These are phyloP conservation scores for Tragulus kanchil DNA, from an alignment of 2,113 vertebrate genomes.

Conservation along the genomic window DNA sequence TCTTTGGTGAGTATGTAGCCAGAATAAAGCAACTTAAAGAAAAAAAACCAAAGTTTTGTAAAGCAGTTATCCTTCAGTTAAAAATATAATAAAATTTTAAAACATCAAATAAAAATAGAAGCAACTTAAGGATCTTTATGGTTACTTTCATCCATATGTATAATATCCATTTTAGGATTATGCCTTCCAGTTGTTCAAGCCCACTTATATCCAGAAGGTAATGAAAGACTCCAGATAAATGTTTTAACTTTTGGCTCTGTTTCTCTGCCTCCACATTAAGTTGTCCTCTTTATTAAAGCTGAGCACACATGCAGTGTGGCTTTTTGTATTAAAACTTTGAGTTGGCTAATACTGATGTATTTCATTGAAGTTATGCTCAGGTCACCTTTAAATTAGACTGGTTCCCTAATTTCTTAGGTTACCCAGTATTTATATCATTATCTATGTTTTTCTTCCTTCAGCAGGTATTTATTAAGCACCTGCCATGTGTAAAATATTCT, in stretches of 20 bases:
- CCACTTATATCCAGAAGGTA: background rate
- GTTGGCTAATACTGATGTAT: background rate
- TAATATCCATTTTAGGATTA: background rate
- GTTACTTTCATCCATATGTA: slow-evolving; percentile 24
- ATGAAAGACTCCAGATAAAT: background rate
- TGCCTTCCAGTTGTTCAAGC: background rate
- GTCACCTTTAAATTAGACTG: background rate
- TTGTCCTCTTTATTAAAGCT: background rate
- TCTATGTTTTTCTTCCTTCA: slow-evolving; percentile 4
- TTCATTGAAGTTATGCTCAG: background rate
- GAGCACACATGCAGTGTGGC: background rate
- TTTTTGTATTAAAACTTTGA: background rate
- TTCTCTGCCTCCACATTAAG: background rate
- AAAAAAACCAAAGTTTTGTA: no score
- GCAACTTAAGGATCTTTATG: background rate
- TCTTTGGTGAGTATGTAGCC: background rate
- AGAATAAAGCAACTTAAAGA: slow-evolving; percentile 4
- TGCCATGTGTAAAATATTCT: background rate
- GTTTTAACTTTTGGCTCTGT: slow-evolving; percentile 39
- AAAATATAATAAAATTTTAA: no score
- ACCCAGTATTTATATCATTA: background rate
- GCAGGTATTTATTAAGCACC: slow-evolving; percentile 56
- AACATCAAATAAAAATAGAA: background rate
- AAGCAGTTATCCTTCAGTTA: no score
- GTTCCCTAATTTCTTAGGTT: background rate